phyloP scores from a whole-genome alignment of 2,888 invertebrate species.

The Hipparchia semele region DNA sequence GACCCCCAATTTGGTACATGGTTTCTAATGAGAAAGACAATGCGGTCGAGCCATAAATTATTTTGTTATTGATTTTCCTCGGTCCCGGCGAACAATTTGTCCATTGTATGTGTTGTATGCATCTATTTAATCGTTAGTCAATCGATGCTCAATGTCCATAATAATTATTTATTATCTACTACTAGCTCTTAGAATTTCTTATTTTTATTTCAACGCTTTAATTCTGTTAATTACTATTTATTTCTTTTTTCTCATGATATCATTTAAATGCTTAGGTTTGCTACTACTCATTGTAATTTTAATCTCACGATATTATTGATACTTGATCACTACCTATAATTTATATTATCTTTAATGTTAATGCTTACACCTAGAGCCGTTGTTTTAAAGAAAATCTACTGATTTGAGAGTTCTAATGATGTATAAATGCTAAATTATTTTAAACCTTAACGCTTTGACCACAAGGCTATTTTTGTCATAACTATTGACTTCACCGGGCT shows the following conservation, averaged over 20 bases:
- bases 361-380: conserved; percentile 3
- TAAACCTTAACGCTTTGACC: neutral
- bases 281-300: neutral
- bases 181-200: neutral
- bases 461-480: neutral
- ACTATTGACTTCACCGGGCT: neutral
- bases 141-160: no score
- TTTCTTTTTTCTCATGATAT: neutral
- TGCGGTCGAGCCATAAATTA: conserved; percentile 35
- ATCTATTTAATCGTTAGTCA: no score
- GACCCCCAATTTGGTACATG: conserved; percentile 36
- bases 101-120: no score
- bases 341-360: neutral
- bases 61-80: conserved; percentile 34
- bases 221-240: neutral
- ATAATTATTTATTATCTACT: no score
- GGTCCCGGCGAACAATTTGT: neutral
- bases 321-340: neutral
- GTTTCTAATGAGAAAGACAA: conserved; percentile 28
- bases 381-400: conserved; percentile 2
- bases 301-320: neutral
- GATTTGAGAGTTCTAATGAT: neutral
- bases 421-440: conserved; percentile 1
- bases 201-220: neutral
- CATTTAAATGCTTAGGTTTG: neutral